phyloP scores from a whole-genome alignment of 1,140 invertebrate genomes.

The Adelges cooleyi region DNA sequence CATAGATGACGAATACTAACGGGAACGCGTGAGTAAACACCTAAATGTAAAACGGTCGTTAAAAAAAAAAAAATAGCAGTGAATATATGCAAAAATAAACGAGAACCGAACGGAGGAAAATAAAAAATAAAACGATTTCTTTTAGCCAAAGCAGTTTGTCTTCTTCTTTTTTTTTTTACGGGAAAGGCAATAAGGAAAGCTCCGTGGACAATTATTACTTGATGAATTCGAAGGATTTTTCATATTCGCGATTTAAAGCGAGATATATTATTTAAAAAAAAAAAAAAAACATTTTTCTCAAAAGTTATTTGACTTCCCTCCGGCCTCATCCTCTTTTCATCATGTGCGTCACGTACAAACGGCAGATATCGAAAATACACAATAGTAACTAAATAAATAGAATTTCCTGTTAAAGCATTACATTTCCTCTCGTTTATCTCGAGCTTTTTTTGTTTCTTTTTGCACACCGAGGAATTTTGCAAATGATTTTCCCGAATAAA shows the following conservation, averaged over 20 bases:
- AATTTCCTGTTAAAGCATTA: neutral
- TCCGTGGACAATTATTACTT: neutral
- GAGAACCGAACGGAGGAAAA: too few relatives aligned
- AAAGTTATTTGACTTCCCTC: constrained; percentile 4
- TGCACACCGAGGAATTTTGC: neutral
- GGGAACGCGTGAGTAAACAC: too few relatives aligned
- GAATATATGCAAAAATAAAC: too few relatives aligned
- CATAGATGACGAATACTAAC: too few relatives aligned
- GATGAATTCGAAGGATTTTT: neutral
- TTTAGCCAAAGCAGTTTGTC: too few relatives aligned
- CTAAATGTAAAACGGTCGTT: too few relatives aligned
- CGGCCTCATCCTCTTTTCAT: neutral
- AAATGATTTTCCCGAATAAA: constrained; percentile 1
- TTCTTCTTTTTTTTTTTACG: too few relatives aligned
- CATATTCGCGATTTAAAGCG: constrained; percentile 1
- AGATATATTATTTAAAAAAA: neutral
- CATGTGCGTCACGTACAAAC: neutral
- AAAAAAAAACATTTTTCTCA: neutral
- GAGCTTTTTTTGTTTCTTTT: neutral
- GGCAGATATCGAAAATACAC: constrained; percentile 22
- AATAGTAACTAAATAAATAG: constrained; percentile 22
- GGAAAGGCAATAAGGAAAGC: too few relatives aligned
- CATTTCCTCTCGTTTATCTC: neutral
- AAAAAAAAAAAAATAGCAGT: too few relatives aligned
- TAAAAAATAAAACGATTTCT: too few relatives aligned